These are phyloP conservation scores for Dendroctonus valens DNA, from an alignment of 1,140 invertebrate species.

Conservation along the genomic window DNA sequence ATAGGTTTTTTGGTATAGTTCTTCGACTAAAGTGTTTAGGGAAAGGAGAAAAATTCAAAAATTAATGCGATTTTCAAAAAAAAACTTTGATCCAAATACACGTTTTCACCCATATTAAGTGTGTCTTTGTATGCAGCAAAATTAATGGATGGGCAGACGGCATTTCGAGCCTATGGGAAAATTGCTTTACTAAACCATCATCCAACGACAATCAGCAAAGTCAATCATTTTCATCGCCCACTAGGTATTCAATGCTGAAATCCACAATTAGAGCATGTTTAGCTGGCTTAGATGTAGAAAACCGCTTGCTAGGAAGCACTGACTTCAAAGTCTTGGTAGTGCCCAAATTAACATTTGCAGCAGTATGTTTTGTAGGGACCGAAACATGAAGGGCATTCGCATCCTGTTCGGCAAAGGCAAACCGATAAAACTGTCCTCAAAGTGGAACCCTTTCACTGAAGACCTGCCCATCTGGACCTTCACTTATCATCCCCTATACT, in stretches of 20 bases:
- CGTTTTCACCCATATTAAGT: no score
- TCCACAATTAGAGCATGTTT: constrained; percentile 9
- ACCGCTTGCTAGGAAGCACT: background rate
- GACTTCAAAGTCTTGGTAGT: background rate
- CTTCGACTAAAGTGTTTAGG: no score
- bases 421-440: constrained; percentile 65
- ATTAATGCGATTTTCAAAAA: no score
- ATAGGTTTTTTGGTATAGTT: no score
- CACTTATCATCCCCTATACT: constrained; percentile 76
- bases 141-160: constrained; percentile 70
- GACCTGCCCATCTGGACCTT: constrained; percentile 77
- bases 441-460: constrained; percentile 83
- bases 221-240: constrained; percentile 35
- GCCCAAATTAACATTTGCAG: background rate
- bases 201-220: constrained; percentile 37
- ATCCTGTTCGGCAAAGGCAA: constrained; percentile 74
- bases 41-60: no score
- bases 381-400: constrained; percentile 70
- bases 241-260: constrained; percentile 27
- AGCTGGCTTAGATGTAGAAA: background rate
- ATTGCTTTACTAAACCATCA: constrained; percentile 63
- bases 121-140: constrained; percentile 33
- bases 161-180: constrained; percentile 65
- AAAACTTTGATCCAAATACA: no score
- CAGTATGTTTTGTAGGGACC: constrained; percentile 52